phyloP scores from a whole-genome alignment of 2,113 vertebrate genomes.

The Pseudolaguvia tuberculata region DNA sequence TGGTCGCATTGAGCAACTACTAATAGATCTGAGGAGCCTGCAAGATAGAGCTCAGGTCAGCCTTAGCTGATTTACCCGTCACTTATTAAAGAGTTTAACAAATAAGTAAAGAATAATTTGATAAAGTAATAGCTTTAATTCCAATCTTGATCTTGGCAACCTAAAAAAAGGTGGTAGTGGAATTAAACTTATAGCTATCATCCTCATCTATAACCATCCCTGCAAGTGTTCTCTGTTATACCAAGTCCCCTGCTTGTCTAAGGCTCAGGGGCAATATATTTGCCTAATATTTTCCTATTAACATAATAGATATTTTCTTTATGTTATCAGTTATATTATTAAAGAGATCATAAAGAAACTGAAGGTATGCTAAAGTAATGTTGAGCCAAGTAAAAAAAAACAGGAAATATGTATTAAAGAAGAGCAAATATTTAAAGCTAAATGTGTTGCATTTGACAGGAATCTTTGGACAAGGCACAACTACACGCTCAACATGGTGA shows the following conservation, averaged over 20 bases:
- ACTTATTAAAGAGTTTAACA: not conserved
- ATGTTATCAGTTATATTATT: too few relatives aligned
- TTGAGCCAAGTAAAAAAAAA: not conserved
- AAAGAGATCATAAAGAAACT: too few relatives aligned
- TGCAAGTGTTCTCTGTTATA: not conserved
- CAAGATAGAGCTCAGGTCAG: slow-evolving; percentile 83
- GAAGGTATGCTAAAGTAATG: too few relatives aligned
- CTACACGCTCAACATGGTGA: slow-evolving; percentile 82
- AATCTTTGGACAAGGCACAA: slow-evolving; percentile 82
- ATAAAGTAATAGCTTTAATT: too few relatives aligned
- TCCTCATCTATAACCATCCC: too few relatives aligned
- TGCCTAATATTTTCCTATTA: not conserved
- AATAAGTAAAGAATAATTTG: too few relatives aligned
- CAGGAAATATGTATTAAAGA: not conserved
- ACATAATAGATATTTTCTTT: too few relatives aligned
- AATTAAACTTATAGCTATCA: too few relatives aligned
- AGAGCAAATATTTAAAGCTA: not conserved
- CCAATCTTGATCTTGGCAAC: not conserved
- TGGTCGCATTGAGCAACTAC: slow-evolving; percentile 73
- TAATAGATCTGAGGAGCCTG: slow-evolving; percentile 77
- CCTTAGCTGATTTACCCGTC: not conserved
- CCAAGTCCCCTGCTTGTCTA: not conserved
- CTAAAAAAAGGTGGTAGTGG: not conserved
- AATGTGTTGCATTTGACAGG: slow-evolving; percentile 60
- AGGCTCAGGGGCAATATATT: not conserved